phyloP scores from a whole-genome alignment of 2,797 vertebrate species.

The Amazona finschi region DNA sequence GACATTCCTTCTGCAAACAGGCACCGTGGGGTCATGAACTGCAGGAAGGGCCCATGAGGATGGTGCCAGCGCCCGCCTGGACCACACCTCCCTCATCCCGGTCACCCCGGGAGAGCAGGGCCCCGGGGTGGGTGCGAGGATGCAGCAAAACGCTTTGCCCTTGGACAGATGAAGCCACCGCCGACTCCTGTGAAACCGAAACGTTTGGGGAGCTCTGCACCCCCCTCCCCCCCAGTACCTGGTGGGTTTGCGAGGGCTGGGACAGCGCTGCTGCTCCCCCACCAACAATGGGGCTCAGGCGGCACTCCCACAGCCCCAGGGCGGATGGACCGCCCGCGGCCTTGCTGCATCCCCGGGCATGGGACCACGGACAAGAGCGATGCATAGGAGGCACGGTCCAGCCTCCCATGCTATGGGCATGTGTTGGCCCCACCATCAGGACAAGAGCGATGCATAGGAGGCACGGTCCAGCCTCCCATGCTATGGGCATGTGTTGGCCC shows the following conservation, averaged over 20 bases:
- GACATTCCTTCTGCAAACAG: slow-evolving; percentile 51
- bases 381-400: background rate
- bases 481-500: background rate
- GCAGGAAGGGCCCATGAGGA: background rate
- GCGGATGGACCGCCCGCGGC: background rate
- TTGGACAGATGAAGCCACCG: background rate
- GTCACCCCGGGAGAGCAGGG: background rate
- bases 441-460: accelerated
- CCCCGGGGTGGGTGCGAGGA: accelerated
- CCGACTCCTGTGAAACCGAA: background rate
- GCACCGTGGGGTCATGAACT: slow-evolving; percentile 26
- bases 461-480: background rate
- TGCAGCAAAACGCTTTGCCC: background rate
- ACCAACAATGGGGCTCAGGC: background rate
- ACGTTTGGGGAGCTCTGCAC: background rate
- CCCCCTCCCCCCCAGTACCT: background rate
- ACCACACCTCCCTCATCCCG: background rate
- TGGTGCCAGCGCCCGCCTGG: background rate
- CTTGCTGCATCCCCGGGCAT: background rate
- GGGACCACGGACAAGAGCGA: no score
- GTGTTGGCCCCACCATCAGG: background rate
- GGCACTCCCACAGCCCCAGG: background rate
- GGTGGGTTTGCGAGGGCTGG: background rate
- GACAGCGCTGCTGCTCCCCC: background rate
- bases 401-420: background rate